Evolutionary conservation across 2,888 invertebrate genomes (phyloP).

Genomic region (Lacanobia wlatinum): DNA sequence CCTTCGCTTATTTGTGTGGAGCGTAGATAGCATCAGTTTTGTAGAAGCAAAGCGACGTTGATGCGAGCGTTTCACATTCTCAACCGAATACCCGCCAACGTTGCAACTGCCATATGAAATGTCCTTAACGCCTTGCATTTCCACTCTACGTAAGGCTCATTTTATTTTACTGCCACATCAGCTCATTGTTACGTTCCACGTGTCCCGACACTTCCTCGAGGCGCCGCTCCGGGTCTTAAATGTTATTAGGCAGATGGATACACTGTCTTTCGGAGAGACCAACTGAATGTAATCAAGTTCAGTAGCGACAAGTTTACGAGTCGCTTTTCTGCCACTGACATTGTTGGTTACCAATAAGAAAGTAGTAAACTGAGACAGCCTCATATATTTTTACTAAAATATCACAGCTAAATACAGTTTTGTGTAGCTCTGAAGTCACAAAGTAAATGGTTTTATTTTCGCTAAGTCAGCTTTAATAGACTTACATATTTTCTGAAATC

Average conservation of each 20-base stretch:
- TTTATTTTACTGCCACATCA: constrained; percentile 44
- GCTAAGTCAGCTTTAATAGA: background rate
- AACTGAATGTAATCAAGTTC: constrained; percentile 54
- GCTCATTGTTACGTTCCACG: constrained; percentile 45
- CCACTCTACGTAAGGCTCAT: constrained; percentile 26
- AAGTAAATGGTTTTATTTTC: constrained; percentile 1
- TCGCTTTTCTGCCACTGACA: constrained; percentile 43
- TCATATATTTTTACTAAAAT: constrained; percentile 20
- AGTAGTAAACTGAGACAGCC: constrained; percentile 3
- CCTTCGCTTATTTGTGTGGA: constrained; percentile 7
- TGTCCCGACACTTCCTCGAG: constrained; percentile 20
- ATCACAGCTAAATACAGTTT: background rate
- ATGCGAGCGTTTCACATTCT: background rate
- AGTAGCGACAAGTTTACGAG: constrained; percentile 48
- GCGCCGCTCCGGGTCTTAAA: constrained; percentile 42
- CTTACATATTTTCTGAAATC: constrained; percentile 13
- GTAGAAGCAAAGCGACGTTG: background rate
- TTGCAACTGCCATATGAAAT: constrained; percentile 17
- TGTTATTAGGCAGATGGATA: constrained; percentile 52
- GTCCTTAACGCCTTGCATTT: constrained; percentile 30
- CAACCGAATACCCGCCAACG: background rate
- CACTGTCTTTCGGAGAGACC: constrained; percentile 45
- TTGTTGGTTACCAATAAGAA: constrained; percentile 40
- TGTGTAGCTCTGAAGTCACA: background rate
- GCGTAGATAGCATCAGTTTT: constrained; percentile 1